These are phyloP conservation scores for Dromiciops gliroides DNA, from an alignment of 2,113 vertebrate genomes.

Conservation along the genomic window DNA sequence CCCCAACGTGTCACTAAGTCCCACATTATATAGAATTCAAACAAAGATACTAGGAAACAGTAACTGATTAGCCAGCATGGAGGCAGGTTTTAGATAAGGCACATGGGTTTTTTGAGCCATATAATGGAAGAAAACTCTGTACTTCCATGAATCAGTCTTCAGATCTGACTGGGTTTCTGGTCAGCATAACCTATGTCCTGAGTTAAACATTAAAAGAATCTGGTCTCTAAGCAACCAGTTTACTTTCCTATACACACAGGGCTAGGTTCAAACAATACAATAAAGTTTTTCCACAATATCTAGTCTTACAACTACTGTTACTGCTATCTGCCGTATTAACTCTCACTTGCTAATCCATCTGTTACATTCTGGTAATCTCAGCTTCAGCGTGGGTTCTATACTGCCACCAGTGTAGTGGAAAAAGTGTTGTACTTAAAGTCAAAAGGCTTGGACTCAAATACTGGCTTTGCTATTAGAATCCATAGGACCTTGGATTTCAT, in stretches of 20 bases:
- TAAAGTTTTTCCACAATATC: background rate
- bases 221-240: background rate
- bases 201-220: background rate
- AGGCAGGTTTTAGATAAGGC: background rate
- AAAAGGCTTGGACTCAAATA: background rate
- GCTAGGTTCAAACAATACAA: background rate
- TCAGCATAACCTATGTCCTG: background rate
- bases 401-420: background rate
- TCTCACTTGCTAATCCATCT: background rate
- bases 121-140: background rate
- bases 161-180: background rate
- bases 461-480: background rate
- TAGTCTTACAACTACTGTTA: background rate
- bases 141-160: background rate
- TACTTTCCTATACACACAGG: background rate
- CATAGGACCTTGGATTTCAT: background rate
- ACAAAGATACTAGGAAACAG: background rate
- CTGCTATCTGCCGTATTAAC: background rate
- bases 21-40: background rate
- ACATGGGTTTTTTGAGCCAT: background rate
- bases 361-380: background rate
- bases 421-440: background rate
- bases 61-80: background rate
- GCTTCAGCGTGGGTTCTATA: background rate
- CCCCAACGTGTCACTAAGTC: background rate